Evolutionary conservation across 1,140 invertebrate genomes (phyloP), one percentile per base, ranked within the genome.

Genomic region (Vanessa tameamea): DNA sequence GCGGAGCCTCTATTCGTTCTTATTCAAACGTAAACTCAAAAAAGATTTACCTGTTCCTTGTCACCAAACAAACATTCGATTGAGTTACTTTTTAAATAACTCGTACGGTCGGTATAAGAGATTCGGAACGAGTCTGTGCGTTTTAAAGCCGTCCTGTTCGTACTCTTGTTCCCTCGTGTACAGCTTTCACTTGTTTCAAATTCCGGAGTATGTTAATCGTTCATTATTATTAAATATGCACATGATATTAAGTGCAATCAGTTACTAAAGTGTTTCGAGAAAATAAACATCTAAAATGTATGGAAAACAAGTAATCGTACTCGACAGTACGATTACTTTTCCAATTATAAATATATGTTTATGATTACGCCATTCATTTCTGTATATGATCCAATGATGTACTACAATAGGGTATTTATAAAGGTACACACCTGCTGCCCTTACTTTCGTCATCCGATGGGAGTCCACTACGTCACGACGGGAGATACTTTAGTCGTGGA

Each of bases 151-250:
- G 8, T 9, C 12, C 5, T 57, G 16, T 12, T 51, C 11, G 47
- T 55, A 43, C 66, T 69, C 57, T 13, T 43, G 66, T 47, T 20
- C n/a, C 20, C 53, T 43, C 37, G 66, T 47, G 51, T 69, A 57
- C 37, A 69, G 53, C 66, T 69, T 69, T 69, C 66, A 69, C 66
- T 69, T 57, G 66, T 59, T 59, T 47, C 55, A 20, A 59, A 69
- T 69, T 47, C 66, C 66, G 16, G 48, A 20, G 20, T 69, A 69
- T 69, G 66, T 69, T 57, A 69, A 69, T 69, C 20, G 26, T n/a
- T 12, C 53, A 37, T 47, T 57, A 37, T 47, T 57, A 69, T 55
- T n/a, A 69, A 31, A 51, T 55, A 69, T 43, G 53, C 66, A 26
- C 65, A 61, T 61, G 57, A 61, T n/a, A 61, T 61, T 61, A 47